phyloP scores from a whole-genome alignment of 2,113 vertebrate species.

The Vulpes lagopus region DNA sequence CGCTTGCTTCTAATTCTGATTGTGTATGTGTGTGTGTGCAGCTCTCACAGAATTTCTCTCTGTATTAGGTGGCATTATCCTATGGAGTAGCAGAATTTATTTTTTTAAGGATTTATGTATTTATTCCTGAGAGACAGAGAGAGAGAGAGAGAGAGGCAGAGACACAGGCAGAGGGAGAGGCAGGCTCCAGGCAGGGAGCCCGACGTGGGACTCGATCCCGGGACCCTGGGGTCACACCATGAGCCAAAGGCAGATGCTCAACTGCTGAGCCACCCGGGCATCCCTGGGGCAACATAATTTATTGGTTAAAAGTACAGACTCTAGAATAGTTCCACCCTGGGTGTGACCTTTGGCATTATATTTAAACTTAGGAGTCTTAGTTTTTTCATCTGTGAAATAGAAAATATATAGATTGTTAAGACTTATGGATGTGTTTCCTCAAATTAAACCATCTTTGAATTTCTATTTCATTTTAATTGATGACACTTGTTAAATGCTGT shows the following conservation, averaged over 20 bases:
- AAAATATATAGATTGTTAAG: neutral
- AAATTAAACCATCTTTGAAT: neutral
- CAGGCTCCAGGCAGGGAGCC: too few species aligned
- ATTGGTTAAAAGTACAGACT: neutral
- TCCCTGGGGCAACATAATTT: neutral
- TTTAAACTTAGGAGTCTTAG: neutral
- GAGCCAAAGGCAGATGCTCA: too few species aligned
- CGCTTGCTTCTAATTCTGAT: neutral
- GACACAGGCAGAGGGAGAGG: too few species aligned
- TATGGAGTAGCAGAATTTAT: neutral
- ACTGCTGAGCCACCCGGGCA: too few species aligned
- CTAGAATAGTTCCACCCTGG: neutral
- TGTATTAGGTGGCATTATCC: neutral
- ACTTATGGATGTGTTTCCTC: neutral
- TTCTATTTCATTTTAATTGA: neutral
- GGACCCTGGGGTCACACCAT: too few species aligned
- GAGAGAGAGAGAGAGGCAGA: too few species aligned
- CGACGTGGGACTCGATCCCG: too few species aligned
- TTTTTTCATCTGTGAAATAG: neutral
- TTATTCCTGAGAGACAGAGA: too few species aligned
- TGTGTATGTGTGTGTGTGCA: neutral
- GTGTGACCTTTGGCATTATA: neutral
- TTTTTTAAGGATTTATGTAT: too few species aligned
- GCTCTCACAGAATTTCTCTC: neutral
- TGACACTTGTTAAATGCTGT: neutral